Evolutionary conservation across 2,888 invertebrate species (phyloP), one percentile per base, ranked within the genome.

Genomic region (Sesia apiformis): DNA sequence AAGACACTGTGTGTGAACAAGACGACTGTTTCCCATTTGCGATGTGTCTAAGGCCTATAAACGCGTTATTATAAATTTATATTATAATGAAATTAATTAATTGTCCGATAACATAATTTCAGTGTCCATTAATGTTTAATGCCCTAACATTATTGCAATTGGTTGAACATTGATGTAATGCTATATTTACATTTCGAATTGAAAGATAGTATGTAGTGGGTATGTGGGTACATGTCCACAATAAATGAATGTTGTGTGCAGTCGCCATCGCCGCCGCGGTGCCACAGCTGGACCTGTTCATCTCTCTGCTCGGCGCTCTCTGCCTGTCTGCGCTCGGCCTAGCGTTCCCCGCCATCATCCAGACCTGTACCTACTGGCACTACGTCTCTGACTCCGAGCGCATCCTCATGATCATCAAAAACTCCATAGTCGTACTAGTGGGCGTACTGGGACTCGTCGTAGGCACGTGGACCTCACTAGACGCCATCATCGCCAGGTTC

Each of bases 321-420:
- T 96, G 97, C 61, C 90, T 97, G 51, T 96, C 97, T 0, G 95
- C 95, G 0, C 90, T 98, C 56, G 97, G 98, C 0, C 90, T 98
- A 52, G 95, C 96, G 1, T 95, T 98, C 77, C 98, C 98, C 5
- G 97, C 98, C 0, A 86, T 97, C 59, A 95, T 98, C 63, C 95
- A 98, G 72, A 92, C 94, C 62, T 93, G 94, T 76, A 94, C 95
- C 0, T 94, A 94, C 75, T 97, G 96, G 95, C 91, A 93, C 67
- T 87, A 91, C 55, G 91, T 90, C 4, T 86, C 88, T 0, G 91
- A 91, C 7, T 72, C 85, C 0, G 89, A 90, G 56, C 91, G 90
- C 60, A 76, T 86, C 4, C 90, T 92, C 63, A 90, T 94, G 84
- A 64, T 92, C 3, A 60, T 90, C 5, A 93, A 93, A 75, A 93